These are phyloP conservation scores for Ectemnius lituratus DNA, from an alignment of 2,888 invertebrate genomes.

Conservation along the genomic window DNA sequence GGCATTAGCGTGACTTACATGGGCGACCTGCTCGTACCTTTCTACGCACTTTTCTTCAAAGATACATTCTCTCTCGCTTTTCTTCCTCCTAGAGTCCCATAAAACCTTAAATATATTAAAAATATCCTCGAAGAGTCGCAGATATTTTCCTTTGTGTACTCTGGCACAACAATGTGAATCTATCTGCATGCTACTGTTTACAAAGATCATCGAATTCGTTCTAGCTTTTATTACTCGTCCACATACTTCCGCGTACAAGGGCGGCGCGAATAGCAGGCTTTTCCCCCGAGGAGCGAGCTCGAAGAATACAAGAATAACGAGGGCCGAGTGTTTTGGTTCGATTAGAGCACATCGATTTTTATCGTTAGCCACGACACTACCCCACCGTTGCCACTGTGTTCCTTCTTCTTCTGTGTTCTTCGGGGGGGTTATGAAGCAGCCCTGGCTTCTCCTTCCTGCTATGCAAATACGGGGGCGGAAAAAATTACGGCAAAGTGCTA, in stretches of 20 bases:
- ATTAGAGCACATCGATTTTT: conserved; percentile 71
- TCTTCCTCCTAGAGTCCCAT: background rate
- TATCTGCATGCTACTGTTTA: conserved; percentile 2
- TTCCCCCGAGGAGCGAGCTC: background rate
- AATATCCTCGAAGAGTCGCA: background rate
- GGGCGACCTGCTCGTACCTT: conserved; percentile 30
- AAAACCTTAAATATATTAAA: conserved; percentile 8
- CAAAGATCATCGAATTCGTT: conserved; percentile 3
- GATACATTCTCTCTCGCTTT: conserved; percentile 23
- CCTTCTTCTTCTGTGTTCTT: conserved; percentile 28
- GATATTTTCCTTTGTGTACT: background rate
- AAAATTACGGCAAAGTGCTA: conserved; percentile 78
- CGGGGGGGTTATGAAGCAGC: conserved; percentile 48
- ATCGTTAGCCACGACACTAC: conserved; percentile 41
- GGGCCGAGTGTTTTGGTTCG: conserved; percentile 72
- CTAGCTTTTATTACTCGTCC: background rate
- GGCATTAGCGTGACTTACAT: conserved; percentile 60
- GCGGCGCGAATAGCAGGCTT: background rate
- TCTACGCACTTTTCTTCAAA: conserved; percentile 25
- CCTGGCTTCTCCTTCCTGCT: conserved; percentile 42
- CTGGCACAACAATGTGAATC: background rate
- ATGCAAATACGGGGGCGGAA: conserved; percentile 73
- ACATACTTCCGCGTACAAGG: background rate
- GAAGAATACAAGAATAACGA: conserved; percentile 65
- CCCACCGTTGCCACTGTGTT: too few relatives aligned